Base-by-base conservation (phyloP, 2,888 invertebrate genomes). In the Orchestes rusci region DNA sequence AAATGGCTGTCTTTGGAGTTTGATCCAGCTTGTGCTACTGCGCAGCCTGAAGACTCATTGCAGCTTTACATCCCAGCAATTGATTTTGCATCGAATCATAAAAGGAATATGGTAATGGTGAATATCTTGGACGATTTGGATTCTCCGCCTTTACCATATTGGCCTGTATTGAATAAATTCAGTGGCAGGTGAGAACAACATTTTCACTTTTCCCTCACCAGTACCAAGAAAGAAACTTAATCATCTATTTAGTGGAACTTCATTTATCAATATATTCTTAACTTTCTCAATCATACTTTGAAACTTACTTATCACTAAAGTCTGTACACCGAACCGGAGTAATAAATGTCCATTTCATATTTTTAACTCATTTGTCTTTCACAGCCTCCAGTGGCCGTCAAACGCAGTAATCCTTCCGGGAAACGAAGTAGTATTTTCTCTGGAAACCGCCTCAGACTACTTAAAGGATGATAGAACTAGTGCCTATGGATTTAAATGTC, bases 361-460 rank as follows among this genome's bases (percentile, higher is more conserved):
- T 7, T 7, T 23, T 23, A 10, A 10, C 23, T 5, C 23, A 23
- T 5, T 23, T 10, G 23, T 20, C 34, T 29, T 23, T 55, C 59
- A 41, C 59, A 77, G 75, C 39, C 70, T 72, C 32, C 86, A 84
- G 51, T 97, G 96, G 95, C 90, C 95, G 0, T 84, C 85, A 58
- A 84, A 81, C 55, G 82, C 88, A 0, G 72, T 95, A 10, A 74
- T 94, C 44, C 70, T 95, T 29, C 94, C 95, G 23, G 95, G 94
- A 13, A 92, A 94, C 65, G 90, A 93, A 70, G 85, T 96, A 0
- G 81, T 94, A 59, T 94, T 97, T 67, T 93, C 94, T 0, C 65
- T 99, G 62, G 96, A 97, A 71, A 95, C 96, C 0, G 91, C 95
- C 0, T 89, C 95, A 0, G 86, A 95, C 66, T 96, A 95, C 67